phyloP scores from a whole-genome alignment of 2,888 invertebrate species.

The Ariolimax columbianus region DNA sequence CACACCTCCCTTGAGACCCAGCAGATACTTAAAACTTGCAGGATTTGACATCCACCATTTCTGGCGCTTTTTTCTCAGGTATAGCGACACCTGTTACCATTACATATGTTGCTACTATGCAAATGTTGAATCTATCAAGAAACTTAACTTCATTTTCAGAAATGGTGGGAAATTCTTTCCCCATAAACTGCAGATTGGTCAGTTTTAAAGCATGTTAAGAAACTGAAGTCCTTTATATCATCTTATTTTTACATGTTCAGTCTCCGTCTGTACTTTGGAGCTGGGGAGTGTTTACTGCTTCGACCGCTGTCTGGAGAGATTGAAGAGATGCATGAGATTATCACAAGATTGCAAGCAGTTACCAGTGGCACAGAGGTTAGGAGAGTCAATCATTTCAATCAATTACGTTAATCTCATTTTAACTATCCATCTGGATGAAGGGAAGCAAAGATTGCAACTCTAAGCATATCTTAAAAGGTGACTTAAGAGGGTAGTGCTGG shows the following conservation, averaged over 20 bases:
- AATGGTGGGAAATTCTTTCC: neutral
- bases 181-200: neutral
- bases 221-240: neutral
- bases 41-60: too few species aligned
- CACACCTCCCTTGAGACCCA: too few species aligned
- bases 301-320: constrained; percentile 84
- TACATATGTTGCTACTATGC: neutral
- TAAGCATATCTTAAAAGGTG: too few species aligned
- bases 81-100: too few species aligned
- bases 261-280: constrained; percentile 91
- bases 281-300: constrained; percentile 93
- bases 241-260: constrained; percentile 61
- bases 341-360: constrained; percentile 88
- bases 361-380: constrained; percentile 83
- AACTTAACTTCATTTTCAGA: neutral
- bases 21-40: too few species aligned
- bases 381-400: neutral
- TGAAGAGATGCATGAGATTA: constrained; percentile 84
- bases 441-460: too few species aligned
- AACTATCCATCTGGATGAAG: too few species aligned
- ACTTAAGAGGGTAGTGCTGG: too few species aligned
- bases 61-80: too few species aligned
- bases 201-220: neutral
- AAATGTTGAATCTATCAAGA: neutral
- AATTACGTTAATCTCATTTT: too few species aligned